These are phyloP conservation scores for Microctenopoma steveboyesi DNA, from an alignment of 2,797 vertebrate genomes.

Conservation along the genomic window DNA sequence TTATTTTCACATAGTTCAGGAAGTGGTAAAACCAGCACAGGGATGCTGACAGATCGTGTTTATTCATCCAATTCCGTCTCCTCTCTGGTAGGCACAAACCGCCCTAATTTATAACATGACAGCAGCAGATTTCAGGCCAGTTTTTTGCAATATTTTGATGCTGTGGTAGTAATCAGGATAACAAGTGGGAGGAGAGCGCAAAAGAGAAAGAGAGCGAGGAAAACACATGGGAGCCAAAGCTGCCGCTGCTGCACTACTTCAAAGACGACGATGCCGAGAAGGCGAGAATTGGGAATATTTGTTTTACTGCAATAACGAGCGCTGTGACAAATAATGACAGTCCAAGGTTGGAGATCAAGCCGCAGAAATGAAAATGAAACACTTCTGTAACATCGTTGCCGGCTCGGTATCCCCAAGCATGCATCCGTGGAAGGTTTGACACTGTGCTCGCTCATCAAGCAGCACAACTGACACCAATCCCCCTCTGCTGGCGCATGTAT, in stretches of 20 bases:
- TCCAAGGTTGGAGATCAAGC: neutral
- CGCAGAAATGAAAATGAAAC: constrained; percentile 4
- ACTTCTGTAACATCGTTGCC: constrained; percentile 11
- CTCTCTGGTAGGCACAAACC: constrained; percentile 28
- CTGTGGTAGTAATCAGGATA: constrained; percentile 60
- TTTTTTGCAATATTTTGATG: constrained; percentile 47
- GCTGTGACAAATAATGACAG: neutral
- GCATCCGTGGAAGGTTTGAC: constrained; percentile 23
- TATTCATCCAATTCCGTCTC: constrained; percentile 40
- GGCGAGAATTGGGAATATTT: constrained; percentile 6
- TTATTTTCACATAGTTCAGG: constrained; percentile 17
- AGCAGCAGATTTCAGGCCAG: constrained; percentile 47
- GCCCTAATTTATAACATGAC: constrained; percentile 43
- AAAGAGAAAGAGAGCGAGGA: neutral
- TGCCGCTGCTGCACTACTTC: constrained; percentile 13
- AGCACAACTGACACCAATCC: constrained; percentile 45
- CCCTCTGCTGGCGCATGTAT: constrained; percentile 69
- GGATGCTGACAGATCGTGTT: constrained; percentile 23
- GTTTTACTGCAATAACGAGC: neutral
- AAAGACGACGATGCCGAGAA: constrained; percentile 19
- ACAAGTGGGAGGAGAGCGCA: constrained; percentile 35
- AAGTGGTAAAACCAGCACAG: neutral
- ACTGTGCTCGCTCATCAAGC: constrained; percentile 41
- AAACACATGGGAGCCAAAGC: constrained; percentile 18
- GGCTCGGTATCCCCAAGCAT: constrained; percentile 19